phyloP scores from a whole-genome alignment of 35 echinoderm and acorn worm species.

The Holothuria glaberrima region DNA sequence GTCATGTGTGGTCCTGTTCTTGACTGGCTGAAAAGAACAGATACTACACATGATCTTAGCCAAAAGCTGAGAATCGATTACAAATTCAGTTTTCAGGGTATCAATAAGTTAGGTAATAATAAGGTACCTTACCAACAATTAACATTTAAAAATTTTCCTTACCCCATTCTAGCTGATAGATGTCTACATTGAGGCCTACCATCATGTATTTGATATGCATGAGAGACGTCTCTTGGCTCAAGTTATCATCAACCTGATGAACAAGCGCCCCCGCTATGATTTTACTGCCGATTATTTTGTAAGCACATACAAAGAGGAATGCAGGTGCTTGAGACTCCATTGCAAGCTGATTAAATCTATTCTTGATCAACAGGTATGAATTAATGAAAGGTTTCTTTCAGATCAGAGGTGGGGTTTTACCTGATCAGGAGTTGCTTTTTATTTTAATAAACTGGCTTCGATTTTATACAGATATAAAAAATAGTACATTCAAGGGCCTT shows the following conservation, averaged over 20 bases:
- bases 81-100: too few relatives aligned
- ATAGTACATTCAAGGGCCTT: too few relatives aligned
- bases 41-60: too few relatives aligned
- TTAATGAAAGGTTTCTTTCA: neutral
- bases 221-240: constrained; percentile 91
- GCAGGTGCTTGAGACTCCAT: constrained; percentile 78
- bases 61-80: too few relatives aligned
- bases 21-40: too few relatives aligned
- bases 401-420: too few relatives aligned
- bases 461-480: too few relatives aligned
- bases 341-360: constrained; percentile 89
- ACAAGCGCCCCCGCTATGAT: constrained; percentile 87
- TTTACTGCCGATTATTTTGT: constrained; percentile 85
- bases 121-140: too few relatives aligned
- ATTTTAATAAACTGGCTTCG: too few relatives aligned
- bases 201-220: constrained; percentile 99
- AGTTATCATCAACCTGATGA: constrained; percentile 80
- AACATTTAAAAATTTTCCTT: neutral
- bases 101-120: too few relatives aligned
- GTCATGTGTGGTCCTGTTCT: too few relatives aligned
- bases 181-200: constrained; percentile 93
- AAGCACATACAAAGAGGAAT: constrained; percentile 79
- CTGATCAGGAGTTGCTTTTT: too few relatives aligned
- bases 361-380: constrained; percentile 87
- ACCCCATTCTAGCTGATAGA: constrained; percentile 77